Evolutionary conservation across 1,140 invertebrate species (phyloP).

Genomic region (Heliconius congener): DNA sequence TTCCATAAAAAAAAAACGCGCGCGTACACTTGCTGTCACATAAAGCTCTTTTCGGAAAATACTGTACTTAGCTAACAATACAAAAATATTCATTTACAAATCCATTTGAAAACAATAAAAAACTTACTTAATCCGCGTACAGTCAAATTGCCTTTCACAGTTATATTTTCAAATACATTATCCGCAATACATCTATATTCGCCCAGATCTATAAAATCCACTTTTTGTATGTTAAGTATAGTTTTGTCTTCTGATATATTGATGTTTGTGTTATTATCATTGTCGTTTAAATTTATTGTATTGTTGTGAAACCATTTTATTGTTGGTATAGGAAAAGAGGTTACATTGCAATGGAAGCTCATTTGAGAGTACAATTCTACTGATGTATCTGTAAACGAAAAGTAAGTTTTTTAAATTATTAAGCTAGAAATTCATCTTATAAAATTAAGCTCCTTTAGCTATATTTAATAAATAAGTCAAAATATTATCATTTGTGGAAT

Average conservation of each 20-base stretch:
- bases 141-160: constrained; percentile 46
- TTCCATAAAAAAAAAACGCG: too few species aligned
- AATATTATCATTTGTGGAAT: too few species aligned
- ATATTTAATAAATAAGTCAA: too few species aligned
- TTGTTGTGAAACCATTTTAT: constrained; percentile 52
- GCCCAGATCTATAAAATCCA: constrained; percentile 60
- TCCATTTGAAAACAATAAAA: background rate
- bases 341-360: constrained; percentile 54
- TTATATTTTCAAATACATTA: constrained; percentile 59
- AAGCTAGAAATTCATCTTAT: background rate
- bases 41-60: too few species aligned
- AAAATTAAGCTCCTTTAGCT: too few species aligned
- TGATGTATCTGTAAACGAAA: constrained; percentile 57
- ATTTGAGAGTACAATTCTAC: constrained; percentile 60
- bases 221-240: constrained; percentile 46
- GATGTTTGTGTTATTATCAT: constrained; percentile 45
- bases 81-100: too few species aligned
- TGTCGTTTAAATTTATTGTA: constrained; percentile 23
- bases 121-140: constrained; percentile 61
- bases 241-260: constrained; percentile 45
- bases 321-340: constrained; percentile 47
- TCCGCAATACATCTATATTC: constrained; percentile 57
- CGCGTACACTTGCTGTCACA: too few species aligned
- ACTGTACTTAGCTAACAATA: too few species aligned
- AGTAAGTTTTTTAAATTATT: background rate